phyloP scores from a whole-genome alignment of 2,888 invertebrate species.

The Pyrochroa serraticornis region DNA sequence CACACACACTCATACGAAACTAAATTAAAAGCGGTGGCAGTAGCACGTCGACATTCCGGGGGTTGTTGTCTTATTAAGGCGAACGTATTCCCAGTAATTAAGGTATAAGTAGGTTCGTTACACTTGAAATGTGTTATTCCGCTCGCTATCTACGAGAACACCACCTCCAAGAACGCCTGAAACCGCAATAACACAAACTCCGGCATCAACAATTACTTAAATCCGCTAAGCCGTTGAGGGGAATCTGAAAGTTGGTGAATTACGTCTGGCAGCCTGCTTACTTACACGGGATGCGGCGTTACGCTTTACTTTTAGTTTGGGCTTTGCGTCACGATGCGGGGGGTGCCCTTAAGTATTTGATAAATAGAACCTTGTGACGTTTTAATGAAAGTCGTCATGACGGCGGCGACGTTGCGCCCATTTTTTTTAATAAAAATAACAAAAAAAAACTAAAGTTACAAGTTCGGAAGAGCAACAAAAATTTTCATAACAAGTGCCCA shows the following conservation, averaged over 20 bases:
- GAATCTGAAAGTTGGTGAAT: constrained; percentile 29
- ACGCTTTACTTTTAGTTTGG: constrained; percentile 18
- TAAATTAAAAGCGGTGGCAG: constrained; percentile 19
- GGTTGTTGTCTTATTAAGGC: constrained; percentile 35
- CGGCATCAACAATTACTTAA: constrained; percentile 29
- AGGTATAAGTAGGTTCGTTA: constrained; percentile 35
- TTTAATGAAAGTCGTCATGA: constrained; percentile 1
- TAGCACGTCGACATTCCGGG: background rate
- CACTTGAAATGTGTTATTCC: constrained; percentile 20
- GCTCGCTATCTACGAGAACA: constrained; percentile 11
- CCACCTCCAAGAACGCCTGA: constrained; percentile 20
- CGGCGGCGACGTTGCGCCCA: background rate
- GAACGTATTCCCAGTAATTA: constrained; percentile 39
- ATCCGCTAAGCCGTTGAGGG: constrained; percentile 25
- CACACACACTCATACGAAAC: constrained; percentile 2
- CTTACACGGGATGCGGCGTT: constrained; percentile 5
- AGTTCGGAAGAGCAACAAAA: no score
- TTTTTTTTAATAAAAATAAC: no score
- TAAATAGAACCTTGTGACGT: constrained; percentile 3
- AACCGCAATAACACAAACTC: constrained; percentile 30
- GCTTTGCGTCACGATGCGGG: background rate
- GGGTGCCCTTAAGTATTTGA: background rate
- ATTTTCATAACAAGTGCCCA: no score
- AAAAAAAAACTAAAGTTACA: no score
- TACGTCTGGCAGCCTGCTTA: constrained; percentile 14